Conservation (phyloP, 2,888 invertebrate genomes). For the Flexamia atlantica region DNA sequence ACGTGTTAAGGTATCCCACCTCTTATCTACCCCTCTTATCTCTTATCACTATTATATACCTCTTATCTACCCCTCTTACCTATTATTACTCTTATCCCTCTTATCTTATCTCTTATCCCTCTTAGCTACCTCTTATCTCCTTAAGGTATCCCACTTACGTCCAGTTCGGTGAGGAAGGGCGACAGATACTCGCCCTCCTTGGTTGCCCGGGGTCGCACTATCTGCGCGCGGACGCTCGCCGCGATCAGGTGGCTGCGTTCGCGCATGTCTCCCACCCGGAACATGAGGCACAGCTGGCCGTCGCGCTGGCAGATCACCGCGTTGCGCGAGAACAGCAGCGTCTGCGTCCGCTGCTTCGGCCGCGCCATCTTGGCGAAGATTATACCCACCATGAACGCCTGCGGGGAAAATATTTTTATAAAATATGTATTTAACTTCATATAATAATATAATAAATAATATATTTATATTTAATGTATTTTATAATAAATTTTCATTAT, state of each 20-base stretch:
- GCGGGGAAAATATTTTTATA: constrained; percentile 25
- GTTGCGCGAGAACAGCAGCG: constrained; percentile 93
- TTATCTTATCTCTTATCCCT: too few species aligned
- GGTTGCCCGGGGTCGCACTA: constrained; percentile 89
- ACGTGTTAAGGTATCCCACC: too few species aligned
- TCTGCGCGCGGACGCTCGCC: constrained; percentile 90
- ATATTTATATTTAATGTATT: too few species aligned
- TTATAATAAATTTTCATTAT: too few species aligned
- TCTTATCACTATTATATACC: too few species aligned
- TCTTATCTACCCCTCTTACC: too few species aligned
- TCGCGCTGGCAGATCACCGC: constrained; percentile 94
- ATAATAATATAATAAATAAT: too few species aligned
- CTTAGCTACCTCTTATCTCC: too few species aligned
- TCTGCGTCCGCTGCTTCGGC: constrained; percentile 96
- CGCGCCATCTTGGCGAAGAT: constrained; percentile 97
- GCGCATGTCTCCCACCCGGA: constrained; percentile 96
- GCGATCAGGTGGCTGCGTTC: constrained; percentile 94
- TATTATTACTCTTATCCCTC: too few species aligned
- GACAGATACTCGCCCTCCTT: constrained; percentile 84
- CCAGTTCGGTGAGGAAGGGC: constrained; percentile 78
- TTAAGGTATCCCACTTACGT: constrained; percentile 71
- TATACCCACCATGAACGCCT: constrained; percentile 88
- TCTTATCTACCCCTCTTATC: too few species aligned
- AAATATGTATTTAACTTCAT: too few species aligned
- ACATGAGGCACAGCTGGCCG: constrained; percentile 90